Evolutionary conservation across 1,140 invertebrate species (phyloP), one percentile per base, ranked within the genome.

Genomic region (Aphelenchoides besseyi): DNA sequence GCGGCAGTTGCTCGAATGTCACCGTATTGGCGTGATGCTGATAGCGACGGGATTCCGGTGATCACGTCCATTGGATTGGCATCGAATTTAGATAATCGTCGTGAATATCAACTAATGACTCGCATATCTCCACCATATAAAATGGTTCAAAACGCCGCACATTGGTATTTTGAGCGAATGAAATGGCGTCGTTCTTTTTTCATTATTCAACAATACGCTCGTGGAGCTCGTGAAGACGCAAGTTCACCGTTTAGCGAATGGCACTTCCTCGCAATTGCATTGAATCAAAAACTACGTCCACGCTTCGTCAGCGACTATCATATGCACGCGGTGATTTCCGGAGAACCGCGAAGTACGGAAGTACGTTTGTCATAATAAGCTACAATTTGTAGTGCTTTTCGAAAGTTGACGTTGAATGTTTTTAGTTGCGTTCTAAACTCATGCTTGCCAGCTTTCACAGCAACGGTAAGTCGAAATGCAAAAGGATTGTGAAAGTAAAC

Each of bases 41-140:
- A 66, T 33, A 32, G 26, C 30, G 32, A 66, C 36, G 67, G 67
- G 18, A 69, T 93, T 28, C 92, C 93, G 0, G 89, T 95, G 0
- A 84, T 96, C 2, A 93, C 92, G 0, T 89, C 92, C 0, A 91
- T 91, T 0, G 93, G 90, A 0, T 90, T 91, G 75, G 91, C 91
- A 0, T 89, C 91, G 66, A 90, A 90, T 62, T 94, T 93, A 84
- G 88, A 87, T 57, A 69, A 74, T 83, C 91, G 91, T 81, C 80
- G 79, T 76, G 57, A 88, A 73, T 95, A 91, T 84, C 88, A 88
- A 0, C 90, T 91, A 0, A 86, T 95, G 33, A 95, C 92, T 0
- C 88, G 93, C 52, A 90, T 95, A 85, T 92, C 92, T 87, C 90
- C 91, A 0, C 91, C 91, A 33, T 91, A 92, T 85, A 89, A 87